phyloP scores from a whole-genome alignment of 2,113 vertebrate genomes.

The Myrmophylax atrothorax region DNA sequence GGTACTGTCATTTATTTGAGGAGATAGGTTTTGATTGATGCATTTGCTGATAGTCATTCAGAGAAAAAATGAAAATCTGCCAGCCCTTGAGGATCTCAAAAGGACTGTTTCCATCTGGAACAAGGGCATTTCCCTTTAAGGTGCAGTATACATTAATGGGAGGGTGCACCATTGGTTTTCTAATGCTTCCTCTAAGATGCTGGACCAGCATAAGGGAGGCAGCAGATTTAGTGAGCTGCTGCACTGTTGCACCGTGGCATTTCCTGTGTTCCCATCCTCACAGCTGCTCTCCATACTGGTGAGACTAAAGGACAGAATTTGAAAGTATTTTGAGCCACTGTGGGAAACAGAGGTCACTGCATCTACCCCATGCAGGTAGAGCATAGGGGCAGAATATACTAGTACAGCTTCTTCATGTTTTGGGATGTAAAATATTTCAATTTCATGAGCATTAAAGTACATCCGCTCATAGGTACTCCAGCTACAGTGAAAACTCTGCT shows the following conservation, averaged over 20 bases:
- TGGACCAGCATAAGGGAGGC: neutral
- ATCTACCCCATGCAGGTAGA: fast-evolving
- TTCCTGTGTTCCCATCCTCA: neutral
- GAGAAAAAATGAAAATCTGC: neutral
- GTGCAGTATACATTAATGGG: too few relatives aligned
- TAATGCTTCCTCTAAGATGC: neutral
- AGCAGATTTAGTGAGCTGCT: neutral
- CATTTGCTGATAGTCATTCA: neutral
- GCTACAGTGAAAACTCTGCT: conserved; percentile 5
- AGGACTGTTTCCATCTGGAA: neutral
- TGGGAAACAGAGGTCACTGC: neutral
- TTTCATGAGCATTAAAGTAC: neutral
- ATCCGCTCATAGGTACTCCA: neutral
- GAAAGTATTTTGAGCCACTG: neutral
- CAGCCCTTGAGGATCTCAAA: neutral
- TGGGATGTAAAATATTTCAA: neutral
- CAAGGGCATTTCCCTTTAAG: neutral
- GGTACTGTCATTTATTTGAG: neutral
- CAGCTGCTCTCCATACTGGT: neutral
- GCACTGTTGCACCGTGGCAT: neutral
- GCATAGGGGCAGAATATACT: neutral
- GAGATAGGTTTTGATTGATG: neutral
- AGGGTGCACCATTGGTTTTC: neutral
- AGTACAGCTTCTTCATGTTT: neutral
- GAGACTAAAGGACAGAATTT: neutral